These are phyloP conservation scores for Drosophila carrolli DNA, from an alignment of 1,140 invertebrate genomes.

Conservation along the genomic window DNA sequence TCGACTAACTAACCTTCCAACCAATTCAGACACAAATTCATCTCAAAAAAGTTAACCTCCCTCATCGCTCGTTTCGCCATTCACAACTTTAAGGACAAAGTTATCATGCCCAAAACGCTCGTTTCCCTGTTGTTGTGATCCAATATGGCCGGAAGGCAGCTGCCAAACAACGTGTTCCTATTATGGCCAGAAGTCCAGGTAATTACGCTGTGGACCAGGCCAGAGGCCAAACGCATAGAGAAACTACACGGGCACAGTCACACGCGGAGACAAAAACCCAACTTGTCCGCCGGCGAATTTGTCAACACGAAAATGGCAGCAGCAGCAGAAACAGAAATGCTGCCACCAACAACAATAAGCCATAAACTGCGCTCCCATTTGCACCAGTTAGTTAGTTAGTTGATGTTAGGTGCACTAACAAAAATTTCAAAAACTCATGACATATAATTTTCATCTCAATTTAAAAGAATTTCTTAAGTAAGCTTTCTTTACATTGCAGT, in stretches of 20 bases:
- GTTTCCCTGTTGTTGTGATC: constrained; percentile 38
- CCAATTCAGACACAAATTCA: constrained; percentile 17
- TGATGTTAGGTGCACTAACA: constrained; percentile 11
- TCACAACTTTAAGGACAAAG: constrained; percentile 33
- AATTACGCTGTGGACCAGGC: constrained; percentile 65
- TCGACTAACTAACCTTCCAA: constrained; percentile 5
- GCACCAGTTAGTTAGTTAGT: constrained; percentile 59
- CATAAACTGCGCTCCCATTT: constrained; percentile 76
- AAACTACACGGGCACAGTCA: constrained; percentile 9
- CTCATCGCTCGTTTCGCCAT: constrained; percentile 25
- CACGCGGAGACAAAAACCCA: constrained; percentile 51
- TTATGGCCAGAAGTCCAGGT: constrained; percentile 69
- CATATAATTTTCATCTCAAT: too few relatives aligned
- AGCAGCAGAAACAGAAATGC: constrained; percentile 37
- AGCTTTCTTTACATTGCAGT: too few relatives aligned
- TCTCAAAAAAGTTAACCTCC: not conserved
- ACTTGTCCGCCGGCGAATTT: constrained; percentile 68
- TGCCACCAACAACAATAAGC: constrained; percentile 42
- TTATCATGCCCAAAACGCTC: constrained; percentile 48
- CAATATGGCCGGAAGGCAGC: constrained; percentile 43
- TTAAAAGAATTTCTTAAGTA: too few relatives aligned
- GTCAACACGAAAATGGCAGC: constrained; percentile 57
- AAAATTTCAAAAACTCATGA: not conserved
- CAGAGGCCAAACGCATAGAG: constrained; percentile 48
- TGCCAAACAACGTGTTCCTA: constrained; percentile 68